Base-by-base conservation (phyloP, 2,888 invertebrate genomes). In the Microctonus hyperodae region DNA sequence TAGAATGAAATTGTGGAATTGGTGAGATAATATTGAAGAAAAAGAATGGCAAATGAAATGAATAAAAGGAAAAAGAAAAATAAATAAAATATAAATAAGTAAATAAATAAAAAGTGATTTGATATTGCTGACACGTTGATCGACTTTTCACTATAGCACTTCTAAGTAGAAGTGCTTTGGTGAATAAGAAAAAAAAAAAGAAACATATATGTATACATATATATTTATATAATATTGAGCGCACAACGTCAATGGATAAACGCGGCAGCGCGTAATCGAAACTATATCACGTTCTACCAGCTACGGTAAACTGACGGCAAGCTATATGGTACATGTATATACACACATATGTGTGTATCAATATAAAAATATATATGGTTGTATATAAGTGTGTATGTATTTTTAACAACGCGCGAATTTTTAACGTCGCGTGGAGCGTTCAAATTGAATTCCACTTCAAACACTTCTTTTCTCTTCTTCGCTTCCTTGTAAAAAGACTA, bases 371-470 rank as follows among this genome's bases (percentile, higher is more conserved):
- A 9, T 58, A n/a, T 4, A 23, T n/a, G n/a, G n/a, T n/a, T n/a
- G n/a, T n/a, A n/a, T 35, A 11, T 33, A 3, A 6, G n/a, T 20
- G n/a, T n/a, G n/a, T n/a, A n/a, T n/a, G n/a, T n/a, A n/a, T n/a
- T n/a, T n/a, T n/a, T n/a, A n/a, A n/a, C n/a, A n/a, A n/a, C n/a
- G 37, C 1, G 37, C 33, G 22, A 31, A 33, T 48, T 48, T 61
- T 50, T 23, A 35, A 53, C 37, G 61, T 25, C 56, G 50, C 2
- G 5, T 22, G 25, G 40, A 65, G 35, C 20, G 37, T 48, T 44
- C 61, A 62, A 66, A 66, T 66, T 66, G 61, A 66, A 66, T 66
- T 66, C 48, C 37, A 61, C 56, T 56, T n/a, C n/a, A n/a, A n/a
- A n/a, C n/a, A n/a, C n/a, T n/a, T n/a, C n/a, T n/a, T n/a, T n/a